Conservation (phyloP, 2,888 invertebrate species). For the Hydrotaea diabolus region DNA sequence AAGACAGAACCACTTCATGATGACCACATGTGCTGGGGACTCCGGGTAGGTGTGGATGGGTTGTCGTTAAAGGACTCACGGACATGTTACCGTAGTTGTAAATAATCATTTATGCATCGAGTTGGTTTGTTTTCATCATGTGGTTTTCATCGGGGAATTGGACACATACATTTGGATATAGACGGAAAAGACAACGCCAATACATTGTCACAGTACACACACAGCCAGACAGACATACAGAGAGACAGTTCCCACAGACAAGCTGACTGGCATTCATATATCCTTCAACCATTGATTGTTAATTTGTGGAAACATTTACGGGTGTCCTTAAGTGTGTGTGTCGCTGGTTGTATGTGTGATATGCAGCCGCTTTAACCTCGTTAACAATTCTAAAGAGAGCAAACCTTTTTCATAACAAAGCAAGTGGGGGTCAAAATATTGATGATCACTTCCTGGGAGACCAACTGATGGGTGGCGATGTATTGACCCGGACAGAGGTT, state of each 20-base stretch:
- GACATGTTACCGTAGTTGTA: slow-evolving; percentile 19
- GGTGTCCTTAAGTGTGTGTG: too few relatives aligned
- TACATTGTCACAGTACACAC: not conserved
- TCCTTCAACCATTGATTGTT: slow-evolving; percentile 25
- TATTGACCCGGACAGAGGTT: too few relatives aligned
- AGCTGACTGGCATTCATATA: slow-evolving; percentile 8
- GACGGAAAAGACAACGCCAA: too few relatives aligned
- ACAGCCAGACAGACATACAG: too few relatives aligned
- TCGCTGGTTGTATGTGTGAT: too few relatives aligned
- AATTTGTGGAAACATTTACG: slow-evolving; percentile 20
- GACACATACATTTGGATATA: not conserved
- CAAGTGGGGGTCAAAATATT: too few relatives aligned
- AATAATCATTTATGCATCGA: slow-evolving; percentile 51
- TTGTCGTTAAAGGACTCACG: slow-evolving; percentile 12
- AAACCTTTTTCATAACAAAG: too few relatives aligned
- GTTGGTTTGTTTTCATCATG: slow-evolving; percentile 43
- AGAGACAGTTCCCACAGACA: too few relatives aligned
- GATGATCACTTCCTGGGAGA: too few relatives aligned
- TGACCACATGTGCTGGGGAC: not conserved
- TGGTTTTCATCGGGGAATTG: slow-evolving; percentile 15
- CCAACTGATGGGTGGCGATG: too few relatives aligned
- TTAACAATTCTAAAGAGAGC: too few relatives aligned
- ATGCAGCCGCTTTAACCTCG: too few relatives aligned
- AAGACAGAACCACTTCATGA: not conserved
- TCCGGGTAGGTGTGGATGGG: not conserved